Conservation (phyloP, 2,888 invertebrate genomes). For the Folsomia manolachei region DNA sequence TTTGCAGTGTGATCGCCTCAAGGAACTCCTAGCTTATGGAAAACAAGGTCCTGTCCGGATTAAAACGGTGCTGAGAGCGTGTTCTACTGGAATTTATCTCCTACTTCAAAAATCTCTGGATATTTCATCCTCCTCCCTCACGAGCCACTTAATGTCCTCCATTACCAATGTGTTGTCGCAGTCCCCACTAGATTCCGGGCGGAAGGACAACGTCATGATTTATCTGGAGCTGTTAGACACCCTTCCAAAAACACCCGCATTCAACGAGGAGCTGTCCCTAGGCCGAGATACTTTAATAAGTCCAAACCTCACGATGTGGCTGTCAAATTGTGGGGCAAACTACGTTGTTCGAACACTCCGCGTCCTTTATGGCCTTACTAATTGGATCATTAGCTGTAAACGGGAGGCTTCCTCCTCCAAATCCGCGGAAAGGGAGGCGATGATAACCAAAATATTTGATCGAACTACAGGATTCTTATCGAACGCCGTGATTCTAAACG, state of each 20-base stretch:
- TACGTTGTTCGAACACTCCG: conserved; percentile 40
- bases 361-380: conserved; percentile 25
- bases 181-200: conserved; percentile 17
- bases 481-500: conserved; percentile 20
- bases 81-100: conserved; percentile 16
- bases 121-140: not conserved
- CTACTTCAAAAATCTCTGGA: conserved; percentile 26
- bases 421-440: conserved; percentile 22
- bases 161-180: conserved; percentile 24
- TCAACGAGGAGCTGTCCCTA: conserved; percentile 17
- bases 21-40: conserved; percentile 25
- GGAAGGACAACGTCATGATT: conserved; percentile 40
- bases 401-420: not conserved
- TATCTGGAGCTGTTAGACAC: conserved; percentile 40
- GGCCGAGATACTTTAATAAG: conserved; percentile 37
- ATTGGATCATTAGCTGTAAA: conserved; percentile 23
- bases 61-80: conserved; percentile 26
- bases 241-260: conserved; percentile 27
- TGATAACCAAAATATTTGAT: conserved; percentile 22
- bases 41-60: conserved; percentile 22
- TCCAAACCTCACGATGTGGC: conserved; percentile 43
- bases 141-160: conserved; percentile 21
- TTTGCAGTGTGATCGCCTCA: conserved; percentile 31
- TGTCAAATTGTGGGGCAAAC: conserved; percentile 32
- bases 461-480: conserved; percentile 26